A percentile compares a stretch with the other conserved stretches of the same genome.
Evolutionary conservation across 2,888 invertebrate species (phyloP).

Genomic region (Elmis aenea): DNA sequence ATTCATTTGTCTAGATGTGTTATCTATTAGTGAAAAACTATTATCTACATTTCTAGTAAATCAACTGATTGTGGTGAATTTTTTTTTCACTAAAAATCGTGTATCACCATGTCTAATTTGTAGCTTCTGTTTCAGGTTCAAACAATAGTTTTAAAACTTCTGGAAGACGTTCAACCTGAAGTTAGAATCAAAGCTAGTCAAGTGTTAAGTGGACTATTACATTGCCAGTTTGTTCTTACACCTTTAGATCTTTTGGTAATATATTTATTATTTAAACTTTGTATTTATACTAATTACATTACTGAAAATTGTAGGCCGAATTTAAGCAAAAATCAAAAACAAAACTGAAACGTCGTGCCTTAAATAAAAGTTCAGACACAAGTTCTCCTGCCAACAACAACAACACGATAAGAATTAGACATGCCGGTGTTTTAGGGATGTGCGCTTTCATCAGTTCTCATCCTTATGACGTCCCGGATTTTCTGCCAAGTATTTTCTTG

Average conservation of each 20-base stretch:
- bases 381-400: slow-evolving; percentile 17
- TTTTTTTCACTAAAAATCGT: no score
- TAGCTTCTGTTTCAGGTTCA: slow-evolving; percentile 47
- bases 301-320: slow-evolving; percentile 51
- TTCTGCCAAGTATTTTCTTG: slow-evolving; percentile 72
- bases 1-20: no score
- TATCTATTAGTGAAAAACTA: no score
- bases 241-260: slow-evolving; percentile 54
- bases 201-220: slow-evolving; percentile 79
- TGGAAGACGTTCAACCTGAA: slow-evolving; percentile 70
- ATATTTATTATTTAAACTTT: slow-evolving; percentile 7
- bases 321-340: slow-evolving; percentile 54
- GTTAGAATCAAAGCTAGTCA: slow-evolving; percentile 79
- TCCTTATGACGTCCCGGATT: slow-evolving; percentile 80
- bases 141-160: slow-evolving; percentile 58
- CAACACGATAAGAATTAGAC: slow-evolving; percentile 53
- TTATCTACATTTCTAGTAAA: no score
- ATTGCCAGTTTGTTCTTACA: slow-evolving; percentile 71
- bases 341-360: slow-evolving; percentile 35
- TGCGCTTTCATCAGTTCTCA: slow-evolving; percentile 83
- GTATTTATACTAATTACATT: background rate
- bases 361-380: slow-evolving; percentile 29
- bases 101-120: no score
- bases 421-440: slow-evolving; percentile 82
- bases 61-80: no score